Evolutionary conservation across 1,140 invertebrate genomes (phyloP).

Genomic region (Elymnias hypermnestra): DNA sequence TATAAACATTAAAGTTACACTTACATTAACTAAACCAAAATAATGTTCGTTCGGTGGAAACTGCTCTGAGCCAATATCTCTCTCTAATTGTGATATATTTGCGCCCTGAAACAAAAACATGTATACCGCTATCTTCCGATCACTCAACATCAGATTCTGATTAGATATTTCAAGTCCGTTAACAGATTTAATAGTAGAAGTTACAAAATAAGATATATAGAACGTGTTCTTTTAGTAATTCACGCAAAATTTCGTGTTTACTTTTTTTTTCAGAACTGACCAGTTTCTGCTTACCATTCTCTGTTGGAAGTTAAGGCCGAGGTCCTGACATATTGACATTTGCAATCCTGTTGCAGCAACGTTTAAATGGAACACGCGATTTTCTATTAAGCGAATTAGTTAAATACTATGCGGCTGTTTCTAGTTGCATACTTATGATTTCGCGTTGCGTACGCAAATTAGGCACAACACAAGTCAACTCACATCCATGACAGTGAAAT

Average conservation of each 20-base stretch:
- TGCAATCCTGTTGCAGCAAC: slow-evolving; percentile 64
- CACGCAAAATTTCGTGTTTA: too few relatives aligned
- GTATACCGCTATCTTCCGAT: slow-evolving; percentile 5
- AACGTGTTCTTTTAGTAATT: too few relatives aligned
- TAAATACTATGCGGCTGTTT: slow-evolving; percentile 36
- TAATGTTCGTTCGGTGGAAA: slow-evolving; percentile 99
- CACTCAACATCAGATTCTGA: slow-evolving; percentile 2
- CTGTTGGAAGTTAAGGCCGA: slow-evolving; percentile 75
- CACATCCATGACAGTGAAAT: slow-evolving; percentile 41
- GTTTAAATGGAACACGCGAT: slow-evolving; percentile 46
- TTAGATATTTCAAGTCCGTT: slow-evolving; percentile 17
- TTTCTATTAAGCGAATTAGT: slow-evolving; percentile 29
- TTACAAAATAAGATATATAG: too few relatives aligned
- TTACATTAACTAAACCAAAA: slow-evolving; percentile 88
- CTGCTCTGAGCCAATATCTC: slow-evolving; percentile 97
- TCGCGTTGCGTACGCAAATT: slow-evolving; percentile 50
- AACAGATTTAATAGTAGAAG: too few relatives aligned
- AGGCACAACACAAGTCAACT: slow-evolving; percentile 46
- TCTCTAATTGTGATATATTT: slow-evolving; percentile 98
- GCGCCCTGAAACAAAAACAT: slow-evolving; percentile 85
- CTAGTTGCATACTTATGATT: slow-evolving; percentile 52
- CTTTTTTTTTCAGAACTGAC: background rate
- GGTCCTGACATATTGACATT: slow-evolving; percentile 76
- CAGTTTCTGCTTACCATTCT: slow-evolving; percentile 63
- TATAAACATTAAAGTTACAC: background rate